These are phyloP conservation scores for Platypus cylindrus DNA, from an alignment of 2,888 invertebrate species.

Conservation along the genomic window DNA sequence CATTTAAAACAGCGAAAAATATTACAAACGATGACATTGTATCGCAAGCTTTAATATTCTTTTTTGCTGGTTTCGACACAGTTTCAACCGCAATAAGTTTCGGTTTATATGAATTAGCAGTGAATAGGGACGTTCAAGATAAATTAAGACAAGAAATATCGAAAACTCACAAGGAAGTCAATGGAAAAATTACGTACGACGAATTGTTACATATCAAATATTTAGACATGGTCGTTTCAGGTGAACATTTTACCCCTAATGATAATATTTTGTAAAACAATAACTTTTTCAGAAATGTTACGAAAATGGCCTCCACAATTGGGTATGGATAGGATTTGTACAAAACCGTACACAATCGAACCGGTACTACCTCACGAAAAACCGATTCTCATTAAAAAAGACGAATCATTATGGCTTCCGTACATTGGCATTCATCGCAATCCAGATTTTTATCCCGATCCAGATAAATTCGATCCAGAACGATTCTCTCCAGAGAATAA, in stretches of 20 bases:
- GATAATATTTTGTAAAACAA: no score
- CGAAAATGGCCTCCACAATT: slow-evolving; percentile 9
- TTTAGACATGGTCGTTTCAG: no score
- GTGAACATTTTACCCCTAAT: slow-evolving; percentile 40
- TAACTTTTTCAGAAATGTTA: slow-evolving; percentile 8
- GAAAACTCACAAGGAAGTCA: slow-evolving; percentile 9
- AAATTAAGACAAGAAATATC: slow-evolving; percentile 36
- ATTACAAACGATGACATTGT: no score
- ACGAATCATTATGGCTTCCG: slow-evolving; percentile 27
- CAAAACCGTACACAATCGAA: slow-evolving; percentile 33
- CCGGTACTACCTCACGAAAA: slow-evolving; percentile 18
- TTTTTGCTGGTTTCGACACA: no score
- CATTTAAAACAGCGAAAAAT: no score
- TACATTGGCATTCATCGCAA: slow-evolving; percentile 33
- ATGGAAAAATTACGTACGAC: slow-evolving; percentile 33
- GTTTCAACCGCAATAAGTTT: no score
- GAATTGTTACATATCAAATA: no score
- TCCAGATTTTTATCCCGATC: slow-evolving; percentile 33
- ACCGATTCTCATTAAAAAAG: slow-evolving; percentile 21
- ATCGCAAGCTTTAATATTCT: slow-evolving; percentile 40
- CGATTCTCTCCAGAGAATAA: slow-evolving; percentile 26
- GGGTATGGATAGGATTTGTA: slow-evolving; percentile 38
- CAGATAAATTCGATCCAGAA: slow-evolving; percentile 38
- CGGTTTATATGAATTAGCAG: no score
- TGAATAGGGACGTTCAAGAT: slow-evolving; percentile 44